Evolutionary conservation across 2,797 vertebrate species (phyloP), one percentile per base, ranked within the genome.

Genomic region (Helarctos malayanus): DNA sequence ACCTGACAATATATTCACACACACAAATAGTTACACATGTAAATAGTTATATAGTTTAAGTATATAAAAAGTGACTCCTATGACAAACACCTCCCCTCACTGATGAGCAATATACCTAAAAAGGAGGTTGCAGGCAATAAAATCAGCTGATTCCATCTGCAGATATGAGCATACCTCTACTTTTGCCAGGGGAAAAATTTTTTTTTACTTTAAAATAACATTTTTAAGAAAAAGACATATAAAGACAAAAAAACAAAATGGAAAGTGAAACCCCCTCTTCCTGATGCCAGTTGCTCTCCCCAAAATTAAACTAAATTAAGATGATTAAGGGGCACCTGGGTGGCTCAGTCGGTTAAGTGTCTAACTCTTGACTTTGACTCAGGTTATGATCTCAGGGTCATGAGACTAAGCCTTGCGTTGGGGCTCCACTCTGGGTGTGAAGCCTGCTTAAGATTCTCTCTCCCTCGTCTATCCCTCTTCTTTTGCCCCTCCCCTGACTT

Each of bases 231-330:
- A 78, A 68, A 83, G 69, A 78, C 23, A 84, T 61, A 56, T 47
- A 71, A 89, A 76, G 35, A 84, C 13, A 84, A 84, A 79, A 21
- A 69, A 25, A 88, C 13, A 52, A 81, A 69, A 76, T 56, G 35
- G 32, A 75, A 93, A 91, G 18, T 90, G 19, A 89, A 76, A 59
- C 6, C 25, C 32, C 23, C 49, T 56, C 56, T 83, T 56, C 61
- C 16, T 63, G 35, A 38, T 32, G 35, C 12, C 11, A 85, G 68
- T 29, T 21, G 12, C 16, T 68, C 5, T 79, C 18, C 1, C 35
- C 15, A 32, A 79, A 92, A 89, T 35, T 29, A 92, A 92, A 94
- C 21, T 94, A 61, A 95, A 80, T 73, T 63, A 93, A 86, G 61
- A 73, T 54, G 80, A 86, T 32, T 61, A 81, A 19, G n/a, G 65